Conservation (phyloP, 1,140 invertebrate species). For the Pseudomyrmex pallidus region DNA sequence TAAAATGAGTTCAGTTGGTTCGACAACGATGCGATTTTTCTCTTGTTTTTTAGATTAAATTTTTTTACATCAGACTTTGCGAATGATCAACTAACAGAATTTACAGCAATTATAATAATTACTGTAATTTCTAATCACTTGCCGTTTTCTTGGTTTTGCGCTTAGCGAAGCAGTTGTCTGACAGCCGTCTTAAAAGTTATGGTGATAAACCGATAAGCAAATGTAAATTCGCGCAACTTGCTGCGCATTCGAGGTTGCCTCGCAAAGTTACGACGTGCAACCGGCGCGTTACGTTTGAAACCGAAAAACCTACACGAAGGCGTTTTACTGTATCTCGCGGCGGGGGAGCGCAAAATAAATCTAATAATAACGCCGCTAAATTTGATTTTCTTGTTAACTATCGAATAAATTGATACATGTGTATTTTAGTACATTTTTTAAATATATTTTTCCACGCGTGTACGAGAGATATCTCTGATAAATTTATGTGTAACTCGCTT, state of each 20-base stretch:
- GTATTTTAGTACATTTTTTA: neutral
- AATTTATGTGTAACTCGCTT: slow-evolving; percentile 25
- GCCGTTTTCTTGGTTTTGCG: slow-evolving; percentile 30
- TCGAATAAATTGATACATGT: neutral
- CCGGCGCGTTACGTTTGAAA: neutral
- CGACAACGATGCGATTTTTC: neutral
- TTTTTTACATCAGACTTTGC: neutral
- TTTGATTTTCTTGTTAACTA: too few species aligned
- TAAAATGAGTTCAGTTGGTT: neutral
- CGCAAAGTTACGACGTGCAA: slow-evolving; percentile 23
- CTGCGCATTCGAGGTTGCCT: slow-evolving; percentile 30
- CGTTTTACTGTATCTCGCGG: neutral
- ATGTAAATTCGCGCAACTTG: slow-evolving; percentile 67
- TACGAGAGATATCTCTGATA: neutral
- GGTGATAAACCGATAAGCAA: slow-evolving; percentile 66
- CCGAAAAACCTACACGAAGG: neutral
- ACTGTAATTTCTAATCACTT: slow-evolving; percentile 29
- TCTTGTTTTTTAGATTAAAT: neutral
- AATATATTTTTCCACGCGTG: slow-evolving; percentile 6
- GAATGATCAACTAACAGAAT: slow-evolving; percentile 18
- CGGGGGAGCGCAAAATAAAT: slow-evolving; percentile 8
- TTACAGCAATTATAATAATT: slow-evolving; percentile 30
- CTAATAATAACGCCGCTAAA: neutral
- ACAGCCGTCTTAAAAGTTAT: slow-evolving; percentile 52
- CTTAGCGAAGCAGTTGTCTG: neutral